phyloP scores from a whole-genome alignment of 1,140 invertebrate genomes.

The Cotesia vestalis region DNA sequence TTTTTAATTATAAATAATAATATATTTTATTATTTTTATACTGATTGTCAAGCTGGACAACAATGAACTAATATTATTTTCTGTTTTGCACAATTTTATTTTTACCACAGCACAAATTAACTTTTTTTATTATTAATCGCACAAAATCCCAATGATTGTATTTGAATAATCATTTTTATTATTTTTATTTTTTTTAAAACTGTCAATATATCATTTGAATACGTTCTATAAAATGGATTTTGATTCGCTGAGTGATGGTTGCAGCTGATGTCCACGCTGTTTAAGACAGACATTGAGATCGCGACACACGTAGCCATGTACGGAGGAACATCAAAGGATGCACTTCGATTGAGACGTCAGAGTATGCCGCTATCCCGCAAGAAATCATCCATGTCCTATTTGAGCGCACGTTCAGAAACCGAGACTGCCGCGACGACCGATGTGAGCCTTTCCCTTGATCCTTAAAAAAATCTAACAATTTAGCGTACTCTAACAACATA shows the following conservation, averaged over 20 bases:
- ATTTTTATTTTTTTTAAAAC: conserved; percentile 1
- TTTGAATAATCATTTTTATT: background rate
- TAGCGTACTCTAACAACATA: conserved; percentile 12
- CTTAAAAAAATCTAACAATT: conserved; percentile 25
- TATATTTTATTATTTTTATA: too few species aligned
- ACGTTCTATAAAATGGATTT: conserved; percentile 10
- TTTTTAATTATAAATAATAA: too few species aligned
- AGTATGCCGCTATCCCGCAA: conserved; percentile 63
- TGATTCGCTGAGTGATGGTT: conserved; percentile 56
- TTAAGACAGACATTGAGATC: conserved; percentile 82
- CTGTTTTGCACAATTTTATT: too few species aligned
- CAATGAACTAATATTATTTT: background rate
- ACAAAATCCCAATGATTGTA: conserved; percentile 18
- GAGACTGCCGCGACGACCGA: conserved; percentile 61
- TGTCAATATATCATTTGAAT: background rate
- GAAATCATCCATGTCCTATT: conserved; percentile 66
- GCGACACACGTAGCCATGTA: conserved; percentile 71
- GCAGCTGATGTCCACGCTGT: conserved; percentile 80
- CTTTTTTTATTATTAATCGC: background rate
- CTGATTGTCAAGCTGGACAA: too few species aligned
- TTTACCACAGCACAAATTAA: conserved; percentile 8
- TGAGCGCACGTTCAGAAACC: conserved; percentile 62
- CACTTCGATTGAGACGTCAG: conserved; percentile 60
- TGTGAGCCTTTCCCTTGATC: conserved; percentile 56
- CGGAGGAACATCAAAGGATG: conserved; percentile 64